A percentile compares a stretch with the other conserved stretches of the same genome.
These are phyloP conservation scores for Leuctra nigra DNA, from an alignment of 2,888 invertebrate genomes.

Conservation along the genomic window DNA sequence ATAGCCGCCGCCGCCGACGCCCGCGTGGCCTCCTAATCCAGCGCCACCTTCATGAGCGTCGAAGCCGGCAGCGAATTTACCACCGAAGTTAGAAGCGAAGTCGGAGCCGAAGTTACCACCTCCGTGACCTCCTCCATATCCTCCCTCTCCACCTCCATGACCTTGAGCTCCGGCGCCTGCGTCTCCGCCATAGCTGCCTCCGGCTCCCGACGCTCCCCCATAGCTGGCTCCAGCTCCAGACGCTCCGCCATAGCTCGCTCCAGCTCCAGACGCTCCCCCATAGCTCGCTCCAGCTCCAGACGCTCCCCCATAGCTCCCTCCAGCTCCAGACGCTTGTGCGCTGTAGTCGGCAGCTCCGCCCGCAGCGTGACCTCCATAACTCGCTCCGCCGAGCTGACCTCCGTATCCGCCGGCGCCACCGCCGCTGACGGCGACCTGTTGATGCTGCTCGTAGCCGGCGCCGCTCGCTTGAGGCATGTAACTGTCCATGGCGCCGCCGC, in stretches of 20 bases:
- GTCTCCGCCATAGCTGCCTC: background rate
- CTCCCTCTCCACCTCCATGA: slow-evolving; percentile 1
- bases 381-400: background rate
- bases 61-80: slow-evolving; percentile 23
- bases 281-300: background rate
- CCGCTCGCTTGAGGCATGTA: no score
- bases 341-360: background rate
- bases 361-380: background rate
- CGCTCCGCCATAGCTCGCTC: background rate
- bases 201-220: slow-evolving; percentile 4
- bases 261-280: background rate
- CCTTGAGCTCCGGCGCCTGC: background rate
- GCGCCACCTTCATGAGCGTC: slow-evolving; percentile 18
- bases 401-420: background rate
- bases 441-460: no score
- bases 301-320: background rate
- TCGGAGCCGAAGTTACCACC: background rate
- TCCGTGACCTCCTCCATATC: slow-evolving; percentile 1
- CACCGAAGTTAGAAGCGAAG: background rate
- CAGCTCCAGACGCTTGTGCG: background rate
- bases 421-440: no score
- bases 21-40: background rate
- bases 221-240: slow-evolving; percentile 4
- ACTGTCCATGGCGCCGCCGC: no score
- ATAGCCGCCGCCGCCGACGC: background rate